Evolutionary conservation across 2,113 vertebrate species (phyloP).

Genomic region (Apistogramma diplotaenia): DNA sequence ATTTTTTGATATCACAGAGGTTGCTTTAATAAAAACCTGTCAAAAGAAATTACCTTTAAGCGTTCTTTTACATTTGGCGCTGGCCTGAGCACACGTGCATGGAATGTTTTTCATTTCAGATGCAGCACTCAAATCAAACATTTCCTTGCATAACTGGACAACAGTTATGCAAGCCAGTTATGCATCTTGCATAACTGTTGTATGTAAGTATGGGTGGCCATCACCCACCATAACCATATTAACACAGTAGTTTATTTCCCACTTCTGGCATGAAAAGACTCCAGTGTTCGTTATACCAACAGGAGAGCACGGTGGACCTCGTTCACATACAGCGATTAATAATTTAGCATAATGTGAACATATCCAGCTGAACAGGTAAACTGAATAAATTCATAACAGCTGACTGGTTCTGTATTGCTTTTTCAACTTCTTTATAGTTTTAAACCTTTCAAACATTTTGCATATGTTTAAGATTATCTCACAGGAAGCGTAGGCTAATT

Average conservation of each 20-base stretch:
- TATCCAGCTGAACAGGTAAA: too few relatives aligned
- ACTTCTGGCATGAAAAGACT: neutral
- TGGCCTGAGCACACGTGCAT: neutral
- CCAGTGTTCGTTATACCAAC: neutral
- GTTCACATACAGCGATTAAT: neutral
- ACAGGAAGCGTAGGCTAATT: neutral
- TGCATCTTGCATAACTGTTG: neutral
- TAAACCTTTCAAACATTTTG: neutral
- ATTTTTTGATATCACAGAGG: too few relatives aligned
- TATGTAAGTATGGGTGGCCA: too few relatives aligned
- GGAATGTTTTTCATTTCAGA: neutral
- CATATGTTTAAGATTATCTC: too few relatives aligned
- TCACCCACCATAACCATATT: too few relatives aligned
- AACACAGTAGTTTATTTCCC: too few relatives aligned
- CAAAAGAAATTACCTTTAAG: neutral
- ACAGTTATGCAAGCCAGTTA: neutral
- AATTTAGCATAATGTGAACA: neutral
- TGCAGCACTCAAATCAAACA: neutral
- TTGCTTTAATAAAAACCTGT: neutral
- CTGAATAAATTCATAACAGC: too few relatives aligned
- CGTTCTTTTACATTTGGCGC: neutral
- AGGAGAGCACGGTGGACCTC: neutral
- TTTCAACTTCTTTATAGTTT: neutral
- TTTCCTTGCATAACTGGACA: neutral
- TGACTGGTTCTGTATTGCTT: neutral